Evolutionary conservation across 23 tunicate species (phyloP).

Genomic region (Ascidia mentula): DNA sequence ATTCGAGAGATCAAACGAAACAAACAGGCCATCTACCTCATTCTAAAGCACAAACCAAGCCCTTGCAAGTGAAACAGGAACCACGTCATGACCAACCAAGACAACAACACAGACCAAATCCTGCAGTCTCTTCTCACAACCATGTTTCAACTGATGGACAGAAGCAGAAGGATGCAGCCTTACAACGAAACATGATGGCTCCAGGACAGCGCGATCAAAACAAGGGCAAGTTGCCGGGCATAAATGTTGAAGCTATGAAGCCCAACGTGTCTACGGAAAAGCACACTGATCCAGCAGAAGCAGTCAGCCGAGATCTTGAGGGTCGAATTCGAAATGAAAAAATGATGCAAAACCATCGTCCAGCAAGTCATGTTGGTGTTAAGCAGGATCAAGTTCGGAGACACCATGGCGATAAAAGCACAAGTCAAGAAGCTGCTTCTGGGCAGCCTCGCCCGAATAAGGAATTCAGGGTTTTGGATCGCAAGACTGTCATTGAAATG

Average conservation of each 20-base stretch:
- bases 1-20: neutral
- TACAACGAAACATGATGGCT: slow-evolving; percentile 8
- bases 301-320: slow-evolving; percentile 31
- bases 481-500: slow-evolving; percentile 34
- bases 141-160: neutral
- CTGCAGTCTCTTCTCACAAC: neutral
- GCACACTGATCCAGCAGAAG: slow-evolving; percentile 5
- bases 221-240: neutral
- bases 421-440: neutral
- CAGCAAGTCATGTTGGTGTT: neutral
- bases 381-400: slow-evolving; percentile 18
- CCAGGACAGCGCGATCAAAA: neutral
- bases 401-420: slow-evolving; percentile 23
- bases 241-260: neutral
- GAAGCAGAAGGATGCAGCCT: neutral
- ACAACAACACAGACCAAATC: neutral
- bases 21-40: slow-evolving; percentile 15
- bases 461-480: slow-evolving; percentile 11
- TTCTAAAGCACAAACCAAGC: neutral
- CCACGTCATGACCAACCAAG: neutral
- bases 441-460: neutral
- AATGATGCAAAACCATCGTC: slow-evolving; percentile 16
- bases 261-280: neutral
- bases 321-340: slow-evolving; percentile 40
- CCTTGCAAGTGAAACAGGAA: neutral